Percentiles rank a stretch among this genome's conserved stretches.
phyloP scores from a whole-genome alignment of 2,113 vertebrate genomes.

The Aleadryas rufinucha region DNA sequence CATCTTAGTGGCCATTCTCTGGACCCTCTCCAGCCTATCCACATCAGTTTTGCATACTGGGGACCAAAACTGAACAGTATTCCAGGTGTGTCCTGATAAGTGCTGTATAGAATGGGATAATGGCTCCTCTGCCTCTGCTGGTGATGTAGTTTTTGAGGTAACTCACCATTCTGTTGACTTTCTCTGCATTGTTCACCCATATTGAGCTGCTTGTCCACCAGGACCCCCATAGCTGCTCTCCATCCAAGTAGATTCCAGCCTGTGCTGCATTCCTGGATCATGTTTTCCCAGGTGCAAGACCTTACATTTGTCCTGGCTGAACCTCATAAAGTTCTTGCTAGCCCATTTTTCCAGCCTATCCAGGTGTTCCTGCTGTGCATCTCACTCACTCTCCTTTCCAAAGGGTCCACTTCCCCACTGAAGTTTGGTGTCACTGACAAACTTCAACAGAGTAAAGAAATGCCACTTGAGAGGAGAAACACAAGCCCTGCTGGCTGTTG shows the following conservation, averaged over 20 bases:
- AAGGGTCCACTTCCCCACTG: neutral
- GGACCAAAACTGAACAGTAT: neutral
- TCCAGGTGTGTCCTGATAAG: neutral
- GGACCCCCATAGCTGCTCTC: neutral
- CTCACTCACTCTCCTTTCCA: neutral
- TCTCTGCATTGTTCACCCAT: neutral
- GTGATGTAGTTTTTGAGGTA: neutral
- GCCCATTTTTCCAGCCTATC: neutral
- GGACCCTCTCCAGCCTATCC: neutral
- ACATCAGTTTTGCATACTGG: neutral
- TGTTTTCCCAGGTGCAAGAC: neutral
- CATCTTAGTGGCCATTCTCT: neutral
- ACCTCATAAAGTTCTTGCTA: neutral
- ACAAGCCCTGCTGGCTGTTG: neutral
- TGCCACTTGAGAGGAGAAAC: neutral
- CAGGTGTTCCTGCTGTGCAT: rapidly evolving
- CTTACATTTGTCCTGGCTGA: neutral
- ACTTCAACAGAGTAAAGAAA: neutral
- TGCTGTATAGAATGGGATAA: neutral
- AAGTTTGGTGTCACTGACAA: neutral
- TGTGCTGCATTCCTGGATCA: neutral
- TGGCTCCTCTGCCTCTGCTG: neutral
- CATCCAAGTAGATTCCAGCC: neutral
- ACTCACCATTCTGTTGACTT: neutral
- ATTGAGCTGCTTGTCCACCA: neutral